Conservation (phyloP, 1,140 invertebrate species). For the Nephila pilipes region DNA sequence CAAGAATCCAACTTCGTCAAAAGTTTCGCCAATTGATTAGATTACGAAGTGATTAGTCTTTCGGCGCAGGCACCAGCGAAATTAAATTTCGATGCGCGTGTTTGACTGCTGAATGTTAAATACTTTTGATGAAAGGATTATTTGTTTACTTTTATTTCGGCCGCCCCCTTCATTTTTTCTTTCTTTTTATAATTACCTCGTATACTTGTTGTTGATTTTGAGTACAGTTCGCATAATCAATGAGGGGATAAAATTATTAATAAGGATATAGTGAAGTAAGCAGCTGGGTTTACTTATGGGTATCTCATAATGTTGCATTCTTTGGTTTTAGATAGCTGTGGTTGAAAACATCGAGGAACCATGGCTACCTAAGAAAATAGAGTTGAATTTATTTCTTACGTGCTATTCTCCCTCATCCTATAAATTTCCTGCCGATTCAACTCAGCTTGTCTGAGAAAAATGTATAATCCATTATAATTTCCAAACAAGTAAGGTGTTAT, state of each 20-base stretch:
- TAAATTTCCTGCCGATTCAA: too few relatives aligned
- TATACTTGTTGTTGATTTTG: constrained; percentile 21
- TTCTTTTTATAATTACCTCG: not conserved
- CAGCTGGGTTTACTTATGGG: not conserved
- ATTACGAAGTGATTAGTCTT: constrained; percentile 76
- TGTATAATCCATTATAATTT: too few relatives aligned
- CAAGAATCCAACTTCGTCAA: constrained; percentile 75
- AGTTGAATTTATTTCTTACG: too few relatives aligned
- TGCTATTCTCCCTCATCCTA: too few relatives aligned
- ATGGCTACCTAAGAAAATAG: too few relatives aligned
- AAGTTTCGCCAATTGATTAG: constrained; percentile 75
- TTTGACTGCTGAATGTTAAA: constrained; percentile 75
- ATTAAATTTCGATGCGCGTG: constrained; percentile 67
- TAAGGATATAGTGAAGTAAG: not conserved
- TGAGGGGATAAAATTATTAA: not conserved
- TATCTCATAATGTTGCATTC: too few relatives aligned
- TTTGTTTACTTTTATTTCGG: constrained; percentile 59
- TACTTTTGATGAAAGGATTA: constrained; percentile 72
- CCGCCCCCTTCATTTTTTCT: not conserved
- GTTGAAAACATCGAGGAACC: too few relatives aligned
- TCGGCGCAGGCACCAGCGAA: constrained; percentile 27
- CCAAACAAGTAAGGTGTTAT: too few relatives aligned
- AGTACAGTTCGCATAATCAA: constrained; percentile 15
- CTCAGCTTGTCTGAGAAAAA: too few relatives aligned
- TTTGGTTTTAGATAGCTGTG: too few relatives aligned